Conservation (phyloP, 2,888 invertebrate genomes). For the Erpobdella octoculata region DNA sequence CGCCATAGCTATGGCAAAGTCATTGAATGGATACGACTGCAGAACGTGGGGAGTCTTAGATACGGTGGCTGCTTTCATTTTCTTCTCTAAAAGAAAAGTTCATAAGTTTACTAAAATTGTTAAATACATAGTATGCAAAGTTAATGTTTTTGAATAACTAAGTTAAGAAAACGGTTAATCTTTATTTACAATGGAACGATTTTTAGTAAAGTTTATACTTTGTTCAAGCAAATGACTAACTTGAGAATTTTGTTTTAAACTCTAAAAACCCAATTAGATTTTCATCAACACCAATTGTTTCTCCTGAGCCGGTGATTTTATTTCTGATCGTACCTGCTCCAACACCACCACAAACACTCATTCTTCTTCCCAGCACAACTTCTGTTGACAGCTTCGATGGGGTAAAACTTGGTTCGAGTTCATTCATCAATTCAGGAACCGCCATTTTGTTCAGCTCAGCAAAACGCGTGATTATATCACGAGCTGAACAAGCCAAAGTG, state of each 20-base stretch:
- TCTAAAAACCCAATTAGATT: slow-evolving; percentile 26
- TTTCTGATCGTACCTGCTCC: slow-evolving; percentile 21
- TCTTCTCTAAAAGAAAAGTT: slow-evolving; percentile 10
- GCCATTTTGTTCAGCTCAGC: slow-evolving; percentile 21
- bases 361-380: slow-evolving; percentile 8
- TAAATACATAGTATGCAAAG: too few relatives aligned
- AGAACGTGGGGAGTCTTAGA: slow-evolving; percentile 12
- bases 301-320: background rate
- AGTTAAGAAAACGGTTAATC: too few relatives aligned
- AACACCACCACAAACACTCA: slow-evolving; percentile 25
- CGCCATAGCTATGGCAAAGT: slow-evolving; percentile 16
- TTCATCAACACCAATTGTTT: background rate
- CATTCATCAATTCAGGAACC: background rate
- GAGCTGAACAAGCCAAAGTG: slow-evolving; percentile 8
- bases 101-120: too few relatives aligned
- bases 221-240: background rate
- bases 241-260: slow-evolving; percentile 24
- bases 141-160: too few relatives aligned
- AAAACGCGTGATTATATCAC: slow-evolving; percentile 14
- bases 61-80: background rate
- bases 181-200: background rate
- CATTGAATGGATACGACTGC: background rate
- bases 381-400: slow-evolving; percentile 19
- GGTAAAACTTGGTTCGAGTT: slow-evolving; percentile 19
- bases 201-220: background rate